Conservation (phyloP, 2,113 vertebrate species). For the Cololabis saira region DNA sequence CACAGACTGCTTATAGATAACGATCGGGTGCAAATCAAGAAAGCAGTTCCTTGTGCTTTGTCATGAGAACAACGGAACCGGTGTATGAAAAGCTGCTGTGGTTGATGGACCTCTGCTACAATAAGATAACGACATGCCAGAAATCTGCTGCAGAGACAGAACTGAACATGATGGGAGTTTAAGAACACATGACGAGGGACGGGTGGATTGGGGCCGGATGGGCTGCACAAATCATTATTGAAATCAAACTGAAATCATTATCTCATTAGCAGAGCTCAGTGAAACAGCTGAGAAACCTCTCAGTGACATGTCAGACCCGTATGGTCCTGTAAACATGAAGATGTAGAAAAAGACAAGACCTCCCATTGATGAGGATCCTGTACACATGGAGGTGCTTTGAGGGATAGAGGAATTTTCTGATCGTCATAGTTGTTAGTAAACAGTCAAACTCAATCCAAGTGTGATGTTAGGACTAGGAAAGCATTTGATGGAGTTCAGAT, state of each 20-base stretch:
- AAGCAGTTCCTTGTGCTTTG: neutral
- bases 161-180: neutral
- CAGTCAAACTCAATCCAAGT: too few relatives aligned
- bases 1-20: too few relatives aligned
- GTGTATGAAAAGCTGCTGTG: neutral
- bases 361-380: too few relatives aligned
- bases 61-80: neutral
- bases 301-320: neutral
- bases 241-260: slow-evolving; percentile 5
- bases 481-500: too few relatives aligned
- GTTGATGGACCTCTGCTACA: neutral
- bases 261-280: slow-evolving; percentile 20
- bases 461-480: too few relatives aligned
- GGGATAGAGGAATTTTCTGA: too few relatives aligned
- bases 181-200: neutral
- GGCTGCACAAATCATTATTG: too few relatives aligned
- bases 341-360: neutral
- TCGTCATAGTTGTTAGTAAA: too few relatives aligned
- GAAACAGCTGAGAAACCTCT: neutral
- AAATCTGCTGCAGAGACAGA: slow-evolving; percentile 8
- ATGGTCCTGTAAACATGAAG: neutral
- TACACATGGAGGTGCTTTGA: too few relatives aligned
- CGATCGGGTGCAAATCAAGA: neutral
- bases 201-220: too few relatives aligned
- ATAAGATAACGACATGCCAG: neutral